A percentile compares a stretch with the other conserved stretches of the same genome.
phyloP scores from a whole-genome alignment of 2,797 vertebrate species.

The Anolis apletophallus region DNA sequence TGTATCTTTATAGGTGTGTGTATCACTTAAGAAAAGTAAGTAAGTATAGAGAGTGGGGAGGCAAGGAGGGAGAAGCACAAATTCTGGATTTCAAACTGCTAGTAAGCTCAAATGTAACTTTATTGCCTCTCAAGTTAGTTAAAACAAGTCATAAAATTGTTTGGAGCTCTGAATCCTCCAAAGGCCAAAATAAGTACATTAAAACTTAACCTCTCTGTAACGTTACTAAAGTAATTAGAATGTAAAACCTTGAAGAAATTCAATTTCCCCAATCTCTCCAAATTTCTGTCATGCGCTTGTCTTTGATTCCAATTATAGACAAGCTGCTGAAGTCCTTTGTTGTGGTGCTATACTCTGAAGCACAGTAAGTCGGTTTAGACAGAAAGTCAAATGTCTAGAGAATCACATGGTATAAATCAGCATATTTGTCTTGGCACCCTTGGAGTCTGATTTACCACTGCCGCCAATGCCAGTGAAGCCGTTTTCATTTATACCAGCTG shows the following conservation, averaged over 20 bases:
- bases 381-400: constrained; percentile 44
- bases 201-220: not conserved
- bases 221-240: not conserved
- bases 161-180: not conserved
- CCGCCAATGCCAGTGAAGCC: not conserved
- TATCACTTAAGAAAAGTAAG: no score
- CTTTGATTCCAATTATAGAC: not conserved
- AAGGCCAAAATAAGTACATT: not conserved
- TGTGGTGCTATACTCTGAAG: not conserved
- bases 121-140: not conserved
- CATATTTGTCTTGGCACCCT: constrained; percentile 47
- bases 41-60: no score
- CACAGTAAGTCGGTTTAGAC: not conserved
- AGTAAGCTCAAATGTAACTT: not conserved
- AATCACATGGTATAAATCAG: constrained; percentile 33
- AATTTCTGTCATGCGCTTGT: not conserved
- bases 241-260: not conserved
- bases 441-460: constrained; percentile 26
- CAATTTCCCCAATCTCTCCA: not conserved
- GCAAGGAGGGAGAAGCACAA: not conserved
- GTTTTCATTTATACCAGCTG: constrained; percentile 27
- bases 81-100: not conserved
- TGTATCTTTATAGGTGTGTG: not conserved
- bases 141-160: not conserved
- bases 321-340: not conserved